These are phyloP conservation scores for Tricholaema leucomelas DNA, from an alignment of 2,113 vertebrate genomes.

Conservation along the genomic window DNA sequence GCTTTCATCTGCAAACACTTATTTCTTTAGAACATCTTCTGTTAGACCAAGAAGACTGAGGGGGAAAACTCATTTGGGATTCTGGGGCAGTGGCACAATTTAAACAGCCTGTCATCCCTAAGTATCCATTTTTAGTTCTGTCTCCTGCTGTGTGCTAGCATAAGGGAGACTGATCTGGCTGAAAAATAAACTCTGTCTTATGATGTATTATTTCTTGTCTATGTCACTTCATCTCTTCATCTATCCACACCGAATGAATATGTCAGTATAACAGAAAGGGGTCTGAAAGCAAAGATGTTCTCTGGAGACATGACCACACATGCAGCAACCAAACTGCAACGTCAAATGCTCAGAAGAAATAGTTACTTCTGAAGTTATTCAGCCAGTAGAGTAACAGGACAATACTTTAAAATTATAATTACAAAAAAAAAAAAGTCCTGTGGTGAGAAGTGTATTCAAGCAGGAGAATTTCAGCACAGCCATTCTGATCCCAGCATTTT, in stretches of 20 bases:
- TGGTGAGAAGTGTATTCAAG: neutral
- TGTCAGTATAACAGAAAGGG: neutral
- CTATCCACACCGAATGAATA: neutral
- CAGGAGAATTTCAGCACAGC: neutral
- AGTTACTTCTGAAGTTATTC: neutral
- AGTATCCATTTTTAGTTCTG: neutral
- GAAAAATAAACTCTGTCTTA: neutral
- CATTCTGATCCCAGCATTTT: neutral
- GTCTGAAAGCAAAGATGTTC: neutral
- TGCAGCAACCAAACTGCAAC: neutral
- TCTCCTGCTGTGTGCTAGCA: neutral
- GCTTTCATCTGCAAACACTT: neutral
- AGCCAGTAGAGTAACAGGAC: neutral
- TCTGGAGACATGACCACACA: fast-evolving
- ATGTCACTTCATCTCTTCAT: neutral
- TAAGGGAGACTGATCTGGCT: neutral
- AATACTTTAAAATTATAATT: neutral
- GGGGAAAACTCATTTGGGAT: neutral
- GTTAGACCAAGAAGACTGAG: neutral
- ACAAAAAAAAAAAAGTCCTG: neutral
- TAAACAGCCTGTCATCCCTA: neutral
- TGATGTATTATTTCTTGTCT: neutral
- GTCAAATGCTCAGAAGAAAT: neutral
- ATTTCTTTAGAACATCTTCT: neutral
- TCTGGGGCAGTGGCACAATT: neutral